A percentile compares a stretch with the other conserved stretches of the same genome.
Conservation (phyloP, 1,140 invertebrate species). For the Drosophila sp. region DNA sequence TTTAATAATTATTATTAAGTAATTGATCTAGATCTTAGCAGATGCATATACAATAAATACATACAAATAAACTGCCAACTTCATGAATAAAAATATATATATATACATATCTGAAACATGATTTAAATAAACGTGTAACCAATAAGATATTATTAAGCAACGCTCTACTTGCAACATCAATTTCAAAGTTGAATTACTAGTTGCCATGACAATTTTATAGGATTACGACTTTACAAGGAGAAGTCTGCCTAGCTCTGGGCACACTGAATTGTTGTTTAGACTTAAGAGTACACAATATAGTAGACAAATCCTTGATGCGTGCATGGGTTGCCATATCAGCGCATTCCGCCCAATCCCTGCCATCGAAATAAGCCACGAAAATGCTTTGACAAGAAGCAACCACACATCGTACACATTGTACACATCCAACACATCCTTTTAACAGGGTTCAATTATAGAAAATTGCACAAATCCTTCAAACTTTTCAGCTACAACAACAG, state of each 20-base stretch:
- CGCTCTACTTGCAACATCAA: not conserved
- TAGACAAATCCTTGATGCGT: conserved; percentile 22
- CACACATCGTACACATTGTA: conserved; percentile 15
- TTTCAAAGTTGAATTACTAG: not conserved
- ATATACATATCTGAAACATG: no score
- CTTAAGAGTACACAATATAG: not conserved
- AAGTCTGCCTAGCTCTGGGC: conserved; percentile 2
- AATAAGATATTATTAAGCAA: not conserved
- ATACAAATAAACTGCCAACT: no score
- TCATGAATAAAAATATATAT: not conserved
- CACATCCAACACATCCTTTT: conserved; percentile 17
- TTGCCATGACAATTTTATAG: not conserved
- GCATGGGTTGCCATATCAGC: conserved; percentile 17
- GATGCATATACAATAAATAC: no score
- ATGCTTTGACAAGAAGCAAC: conserved; percentile 58
- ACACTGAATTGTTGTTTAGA: conserved; percentile 9
- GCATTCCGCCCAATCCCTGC: conserved; percentile 22
- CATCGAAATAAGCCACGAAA: conserved; percentile 40
- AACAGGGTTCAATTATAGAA: conserved; percentile 66
- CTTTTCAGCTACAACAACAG: conserved; percentile 42
- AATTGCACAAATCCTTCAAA: conserved; percentile 76
- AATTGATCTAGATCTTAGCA: no score
- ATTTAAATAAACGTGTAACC: no score
- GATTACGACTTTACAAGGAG: not conserved
- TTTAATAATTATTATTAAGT: no score